phyloP scores from a whole-genome alignment of 2,797 vertebrate species.

The Sibirionetta formosa region DNA sequence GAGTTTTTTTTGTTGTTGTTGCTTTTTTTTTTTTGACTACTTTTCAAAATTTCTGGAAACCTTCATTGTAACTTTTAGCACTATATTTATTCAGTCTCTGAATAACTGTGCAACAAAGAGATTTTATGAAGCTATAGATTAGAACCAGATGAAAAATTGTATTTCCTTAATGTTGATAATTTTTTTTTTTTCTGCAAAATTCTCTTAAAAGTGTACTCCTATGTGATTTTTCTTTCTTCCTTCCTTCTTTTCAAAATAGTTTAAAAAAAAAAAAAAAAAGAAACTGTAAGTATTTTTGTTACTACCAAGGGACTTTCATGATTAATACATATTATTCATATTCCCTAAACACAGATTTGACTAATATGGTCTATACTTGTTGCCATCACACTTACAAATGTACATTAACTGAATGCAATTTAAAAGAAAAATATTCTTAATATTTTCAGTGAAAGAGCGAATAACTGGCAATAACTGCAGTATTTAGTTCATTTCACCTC shows the following conservation, averaged over 20 bases:
- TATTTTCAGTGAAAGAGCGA: constrained; percentile 25
- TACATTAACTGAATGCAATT: constrained; percentile 32
- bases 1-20: neutral
- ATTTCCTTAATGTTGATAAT: constrained; percentile 15
- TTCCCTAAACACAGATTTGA: constrained; percentile 66
- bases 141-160: constrained; percentile 45
- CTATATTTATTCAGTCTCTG: constrained; percentile 20
- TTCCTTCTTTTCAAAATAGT: constrained; percentile 42
- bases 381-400: constrained; percentile 44
- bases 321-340: constrained; percentile 60
- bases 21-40: neutral
- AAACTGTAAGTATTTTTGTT: constrained; percentile 30
- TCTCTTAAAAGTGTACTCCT: constrained; percentile 13
- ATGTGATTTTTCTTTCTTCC: constrained; percentile 24
- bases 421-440: constrained; percentile 60
- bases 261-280: neutral
- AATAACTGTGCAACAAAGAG: constrained; percentile 26
- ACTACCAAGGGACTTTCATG: constrained; percentile 38
- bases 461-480: neutral
- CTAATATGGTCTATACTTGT: constrained; percentile 20
- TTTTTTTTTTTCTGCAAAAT: constrained; percentile 36
- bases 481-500: neutral
- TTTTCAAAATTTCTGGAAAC: constrained; percentile 18
- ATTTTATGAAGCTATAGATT: constrained; percentile 47
- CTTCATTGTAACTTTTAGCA: neutral